Evolutionary conservation across 2,113 vertebrate genomes (phyloP).

Genomic region (Dissostichus mawsoni): DNA sequence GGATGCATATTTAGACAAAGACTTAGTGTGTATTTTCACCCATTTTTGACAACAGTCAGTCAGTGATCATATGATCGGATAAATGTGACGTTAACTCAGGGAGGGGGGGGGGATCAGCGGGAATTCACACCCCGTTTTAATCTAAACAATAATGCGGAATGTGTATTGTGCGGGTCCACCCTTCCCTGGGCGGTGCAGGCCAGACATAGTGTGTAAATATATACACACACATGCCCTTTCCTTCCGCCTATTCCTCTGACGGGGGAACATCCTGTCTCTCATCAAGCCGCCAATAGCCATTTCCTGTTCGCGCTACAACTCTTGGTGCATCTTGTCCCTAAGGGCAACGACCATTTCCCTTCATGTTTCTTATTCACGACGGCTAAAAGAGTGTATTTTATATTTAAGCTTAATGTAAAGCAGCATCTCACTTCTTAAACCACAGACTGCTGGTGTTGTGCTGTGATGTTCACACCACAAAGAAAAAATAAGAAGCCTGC

Average conservation of each 20-base stretch:
- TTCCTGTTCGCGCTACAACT: constrained; percentile 29
- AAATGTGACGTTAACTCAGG: neutral
- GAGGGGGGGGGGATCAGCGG: neutral
- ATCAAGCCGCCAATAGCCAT: constrained; percentile 19
- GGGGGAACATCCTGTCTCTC: constrained; percentile 61
- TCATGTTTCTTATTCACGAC: neutral
- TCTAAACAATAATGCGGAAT: constrained; percentile 45
- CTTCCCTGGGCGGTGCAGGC: constrained; percentile 49
- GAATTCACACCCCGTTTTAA: neutral
- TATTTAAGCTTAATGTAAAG: neutral
- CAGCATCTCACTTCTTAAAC: neutral
- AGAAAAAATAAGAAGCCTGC: neutral
- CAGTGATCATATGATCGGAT: neutral
- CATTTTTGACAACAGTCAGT: neutral
- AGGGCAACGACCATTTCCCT: neutral
- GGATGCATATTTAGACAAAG: neutral
- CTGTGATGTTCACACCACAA: neutral
- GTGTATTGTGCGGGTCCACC: constrained; percentile 41
- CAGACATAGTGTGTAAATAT: constrained; percentile 21
- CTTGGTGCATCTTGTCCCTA: constrained; percentile 11
- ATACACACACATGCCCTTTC: constrained; percentile 51
- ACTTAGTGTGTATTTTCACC: neutral
- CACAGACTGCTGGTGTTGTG: neutral
- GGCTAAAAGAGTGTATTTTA: neutral
- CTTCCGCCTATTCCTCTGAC: constrained; percentile 55